Evolutionary conservation across 2,113 vertebrate species (phyloP).

Genomic region (Phaetusa simplex): DNA sequence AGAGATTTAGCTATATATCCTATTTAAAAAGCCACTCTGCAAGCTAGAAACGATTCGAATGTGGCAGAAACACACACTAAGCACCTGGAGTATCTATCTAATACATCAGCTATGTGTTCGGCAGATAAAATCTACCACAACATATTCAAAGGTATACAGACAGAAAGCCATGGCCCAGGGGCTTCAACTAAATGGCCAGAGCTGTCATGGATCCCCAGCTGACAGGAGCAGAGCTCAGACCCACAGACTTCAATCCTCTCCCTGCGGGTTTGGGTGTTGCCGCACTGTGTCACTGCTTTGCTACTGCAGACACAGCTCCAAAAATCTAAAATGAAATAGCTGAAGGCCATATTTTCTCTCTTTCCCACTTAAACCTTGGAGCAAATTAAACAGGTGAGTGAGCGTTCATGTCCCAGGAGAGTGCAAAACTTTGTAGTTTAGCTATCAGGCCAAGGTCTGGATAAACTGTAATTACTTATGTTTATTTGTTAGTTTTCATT

Average conservation of each 20-base stretch:
- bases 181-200: not conserved
- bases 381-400: not conserved
- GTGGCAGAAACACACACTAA: not conserved
- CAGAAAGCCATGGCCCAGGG: not conserved
- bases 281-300: not conserved
- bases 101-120: not conserved
- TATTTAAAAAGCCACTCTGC: not conserved
- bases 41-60: not conserved
- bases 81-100: no score
- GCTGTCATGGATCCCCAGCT: not conserved
- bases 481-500: not conserved
- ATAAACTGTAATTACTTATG: not conserved
- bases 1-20: not conserved
- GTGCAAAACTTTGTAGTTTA: not conserved
- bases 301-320: not conserved
- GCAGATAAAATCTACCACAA: not conserved
- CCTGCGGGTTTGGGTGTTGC: no score
- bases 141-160: fast-evolving
- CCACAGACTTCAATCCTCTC: not conserved
- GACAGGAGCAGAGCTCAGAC: not conserved
- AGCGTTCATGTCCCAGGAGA: not conserved
- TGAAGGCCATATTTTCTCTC: fast-evolving
- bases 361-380: not conserved
- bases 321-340: not conserved
- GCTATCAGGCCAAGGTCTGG: not conserved